Base-by-base conservation (phyloP, 2,113 vertebrate genomes). In the Campylorhamphus procurvoides region DNA sequence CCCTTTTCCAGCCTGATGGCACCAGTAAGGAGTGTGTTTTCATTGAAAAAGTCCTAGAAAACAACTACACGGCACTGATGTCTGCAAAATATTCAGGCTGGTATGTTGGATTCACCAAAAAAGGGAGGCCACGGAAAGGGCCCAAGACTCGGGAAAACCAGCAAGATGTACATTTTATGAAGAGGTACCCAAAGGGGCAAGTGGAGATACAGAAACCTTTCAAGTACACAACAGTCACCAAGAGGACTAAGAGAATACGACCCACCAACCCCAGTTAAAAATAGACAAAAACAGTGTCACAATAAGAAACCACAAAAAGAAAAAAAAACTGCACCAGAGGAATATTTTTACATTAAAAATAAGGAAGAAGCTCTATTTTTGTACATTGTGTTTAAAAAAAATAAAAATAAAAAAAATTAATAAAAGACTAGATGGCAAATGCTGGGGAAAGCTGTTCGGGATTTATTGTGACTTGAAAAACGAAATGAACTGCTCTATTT, bases 81-180 rank as follows among this genome's bases (percentile, higher is more conserved):
- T 99, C 98, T 2, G 98, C 98, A 2, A 98, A 98, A 85, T 98
- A 99, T 80, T 95, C 97, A 0, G 98, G 98, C 97, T 99, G 98
- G 98, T 99, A 98, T 10, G 98, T 99, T 72, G 98, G 98, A 96
- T 99, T 99, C 98, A 99, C 98, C 90, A 99, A 99, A 97, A 98
- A 98, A 96, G 98, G 98, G 47, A 97, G 98, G 64, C 98, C 98
- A 4, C 97, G 98, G 39, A 98, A 98, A 92, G 98, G 98, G 66
- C 98, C 98, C 59, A 98, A 98, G 96, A 99, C 98, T 35, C 97
- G 98, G 63, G 98, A 98, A 93, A 99, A 99, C 92, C 98, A 99
- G 96, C 98, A 98, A 94, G 98, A 99, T 8, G 98, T 99, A 59
- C 98, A 99, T 97, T 99, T 99, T 97, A 98, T 99, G 98, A 99